phyloP scores from a whole-genome alignment of 2,888 invertebrate species.

The Invenusta paracnida region DNA sequence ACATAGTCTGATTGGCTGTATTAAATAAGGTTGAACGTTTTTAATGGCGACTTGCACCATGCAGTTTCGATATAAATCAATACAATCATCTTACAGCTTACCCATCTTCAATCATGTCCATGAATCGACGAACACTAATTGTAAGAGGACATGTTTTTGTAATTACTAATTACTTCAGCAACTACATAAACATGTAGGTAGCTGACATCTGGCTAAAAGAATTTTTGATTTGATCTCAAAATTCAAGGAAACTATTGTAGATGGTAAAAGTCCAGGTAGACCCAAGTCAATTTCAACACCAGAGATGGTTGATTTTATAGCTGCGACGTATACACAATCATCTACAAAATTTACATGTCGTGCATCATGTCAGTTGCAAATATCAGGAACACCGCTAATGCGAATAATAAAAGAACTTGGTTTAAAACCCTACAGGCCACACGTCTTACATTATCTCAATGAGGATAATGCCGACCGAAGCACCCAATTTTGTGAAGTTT shows the following conservation, averaged over 20 bases:
- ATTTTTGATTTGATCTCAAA: not conserved
- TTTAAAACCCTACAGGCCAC: not conserved
- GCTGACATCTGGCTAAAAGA: not conserved
- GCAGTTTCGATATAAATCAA: not conserved
- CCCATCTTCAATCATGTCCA: not conserved
- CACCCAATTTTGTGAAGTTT: not conserved
- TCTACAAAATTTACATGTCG: not conserved
- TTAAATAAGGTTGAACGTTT: too few species aligned
- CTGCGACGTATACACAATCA: not conserved
- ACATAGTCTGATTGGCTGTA: too few species aligned
- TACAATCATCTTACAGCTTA: not conserved
- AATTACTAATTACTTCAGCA: not conserved
- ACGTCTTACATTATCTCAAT: not conserved
- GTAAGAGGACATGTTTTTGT: not conserved
- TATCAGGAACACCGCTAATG: not conserved
- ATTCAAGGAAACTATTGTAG: not conserved
- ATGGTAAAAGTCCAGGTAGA: not conserved
- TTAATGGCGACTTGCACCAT: too few species aligned
- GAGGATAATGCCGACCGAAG: not conserved
- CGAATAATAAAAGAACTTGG: not conserved
- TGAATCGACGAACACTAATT: not conserved
- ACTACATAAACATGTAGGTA: not conserved
- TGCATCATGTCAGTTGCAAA: not conserved
- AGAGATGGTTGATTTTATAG: not conserved
- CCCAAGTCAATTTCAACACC: not conserved